Percentiles rank a stretch among this genome's conserved stretches.
Conservation (phyloP, 1,140 invertebrate species). For the Cyphomyrmex costatus region DNA sequence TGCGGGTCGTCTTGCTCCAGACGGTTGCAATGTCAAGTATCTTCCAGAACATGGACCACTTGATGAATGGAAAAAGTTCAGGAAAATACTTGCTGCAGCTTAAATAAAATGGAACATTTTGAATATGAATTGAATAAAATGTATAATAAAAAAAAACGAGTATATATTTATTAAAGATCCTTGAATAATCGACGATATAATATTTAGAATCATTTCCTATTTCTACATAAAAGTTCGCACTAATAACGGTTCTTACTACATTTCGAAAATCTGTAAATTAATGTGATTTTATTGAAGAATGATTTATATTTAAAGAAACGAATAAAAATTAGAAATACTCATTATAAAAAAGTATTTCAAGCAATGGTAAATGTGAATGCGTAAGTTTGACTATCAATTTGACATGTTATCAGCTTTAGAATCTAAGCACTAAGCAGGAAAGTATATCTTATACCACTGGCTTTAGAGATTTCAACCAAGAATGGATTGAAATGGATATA, state of each 20-base stretch:
- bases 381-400: not conserved
- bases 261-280: not conserved
- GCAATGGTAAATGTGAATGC: not conserved
- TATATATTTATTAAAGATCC: conserved; percentile 28
- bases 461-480: too few species aligned
- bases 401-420: not conserved
- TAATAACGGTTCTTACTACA: not conserved
- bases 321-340: not conserved
- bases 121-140: conserved; percentile 76
- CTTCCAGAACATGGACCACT: conserved; percentile 97
- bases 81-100: conserved; percentile 82
- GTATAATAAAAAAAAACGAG: conserved; percentile 43
- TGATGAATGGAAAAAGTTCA: conserved; percentile 94
- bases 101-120: conserved; percentile 73
- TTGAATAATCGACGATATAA: not conserved
- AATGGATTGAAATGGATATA: too few species aligned
- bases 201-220: not conserved
- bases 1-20: conserved; percentile 94
- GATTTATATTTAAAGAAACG: not conserved
- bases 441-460: too few species aligned
- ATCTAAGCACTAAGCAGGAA: too few species aligned
- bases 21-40: conserved; percentile 98
- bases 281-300: not conserved
- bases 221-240: not conserved
- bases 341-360: not conserved